Percentiles rank a stretch among this genome's conserved stretches.
phyloP scores from a whole-genome alignment of 2,888 invertebrate genomes.

The Seladonia tumulorum region DNA sequence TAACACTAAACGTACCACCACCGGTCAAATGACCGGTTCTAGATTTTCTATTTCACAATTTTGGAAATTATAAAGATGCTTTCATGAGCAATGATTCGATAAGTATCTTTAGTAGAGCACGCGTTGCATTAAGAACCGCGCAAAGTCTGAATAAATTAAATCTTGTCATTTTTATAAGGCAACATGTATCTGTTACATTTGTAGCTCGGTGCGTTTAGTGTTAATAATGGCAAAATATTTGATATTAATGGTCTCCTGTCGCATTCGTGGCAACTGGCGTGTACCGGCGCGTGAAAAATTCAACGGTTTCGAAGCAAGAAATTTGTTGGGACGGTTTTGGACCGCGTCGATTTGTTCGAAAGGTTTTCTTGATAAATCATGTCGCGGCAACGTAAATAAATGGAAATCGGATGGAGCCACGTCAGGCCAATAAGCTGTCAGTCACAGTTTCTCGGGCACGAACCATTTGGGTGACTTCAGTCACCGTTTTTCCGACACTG shows the following conservation, averaged over 20 bases:
- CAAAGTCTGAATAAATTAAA: too few species aligned
- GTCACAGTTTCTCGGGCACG: not conserved
- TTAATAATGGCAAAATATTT: not conserved
- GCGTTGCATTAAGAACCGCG: too few species aligned
- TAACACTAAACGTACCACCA: too few species aligned
- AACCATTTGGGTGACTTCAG: not conserved
- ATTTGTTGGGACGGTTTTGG: not conserved
- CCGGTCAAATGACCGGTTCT: too few species aligned
- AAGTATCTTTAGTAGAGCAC: too few species aligned
- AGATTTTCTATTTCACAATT: too few species aligned
- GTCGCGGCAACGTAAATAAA: not conserved
- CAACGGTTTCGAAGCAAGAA: not conserved
- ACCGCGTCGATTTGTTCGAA: not conserved
- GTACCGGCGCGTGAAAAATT: not conserved
- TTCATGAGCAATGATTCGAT: too few species aligned
- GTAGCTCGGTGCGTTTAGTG: too few species aligned
- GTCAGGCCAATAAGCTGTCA: not conserved
- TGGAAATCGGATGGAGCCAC: not conserved
- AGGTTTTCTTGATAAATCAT: not conserved
- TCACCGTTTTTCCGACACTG: not conserved
- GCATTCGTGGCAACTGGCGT: not conserved
- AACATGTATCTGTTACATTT: too few species aligned
- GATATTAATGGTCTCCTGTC: too few species aligned
- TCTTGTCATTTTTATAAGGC: too few species aligned
- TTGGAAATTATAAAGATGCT: too few species aligned